Evolutionary conservation across 2,113 vertebrate genomes (phyloP), one percentile per base, ranked within the genome.

Genomic region (Crotalus horridus): DNA sequence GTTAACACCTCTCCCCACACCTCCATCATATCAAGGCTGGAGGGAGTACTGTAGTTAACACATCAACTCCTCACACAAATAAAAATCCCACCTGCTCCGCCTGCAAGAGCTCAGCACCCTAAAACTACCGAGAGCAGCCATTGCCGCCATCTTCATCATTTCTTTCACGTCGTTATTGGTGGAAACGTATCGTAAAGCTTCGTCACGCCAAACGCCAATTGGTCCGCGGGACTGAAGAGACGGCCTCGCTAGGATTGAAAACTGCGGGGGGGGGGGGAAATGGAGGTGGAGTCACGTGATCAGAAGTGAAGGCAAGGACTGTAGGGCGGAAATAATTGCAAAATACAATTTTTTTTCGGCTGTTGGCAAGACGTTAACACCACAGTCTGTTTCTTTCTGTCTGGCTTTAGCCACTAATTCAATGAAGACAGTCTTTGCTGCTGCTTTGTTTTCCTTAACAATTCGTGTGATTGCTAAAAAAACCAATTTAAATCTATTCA

Each of bases 71-170:
- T 21, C 17, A 21, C 74, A 21, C 33, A 81, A 39, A 74, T 13
- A 74, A 39, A 74, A 74, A 74, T 81, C 74, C 74, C 96, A 96
- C 96, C 96, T 96, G 39, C 1, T 10, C 81, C 61, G 0, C 7
- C 91, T 6, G 2, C 61, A 43, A 87, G 74, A 8, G 6, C 1
- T 89, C 89, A 93, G 0, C 46, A 26, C 0, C 94, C 95, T 54
- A 0, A 56, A 12, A 0, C 85, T 3, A 1, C 94, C 0, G 20
- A 95, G 1, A 0, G 0, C 1, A 1, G 8, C 21, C 12, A 3
- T 1, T 0, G 89, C 95, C 93, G 95, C 96, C 96, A 97, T 96
- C 0, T 46, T 46, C 46, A 48, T 23, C 2, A 23, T 4, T 69
- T 43, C 69, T 55, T 43, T 55, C 87, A 88, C 17, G 56, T 53